phyloP scores from a whole-genome alignment of 2,113 vertebrate species.

The Azemiops feae region DNA sequence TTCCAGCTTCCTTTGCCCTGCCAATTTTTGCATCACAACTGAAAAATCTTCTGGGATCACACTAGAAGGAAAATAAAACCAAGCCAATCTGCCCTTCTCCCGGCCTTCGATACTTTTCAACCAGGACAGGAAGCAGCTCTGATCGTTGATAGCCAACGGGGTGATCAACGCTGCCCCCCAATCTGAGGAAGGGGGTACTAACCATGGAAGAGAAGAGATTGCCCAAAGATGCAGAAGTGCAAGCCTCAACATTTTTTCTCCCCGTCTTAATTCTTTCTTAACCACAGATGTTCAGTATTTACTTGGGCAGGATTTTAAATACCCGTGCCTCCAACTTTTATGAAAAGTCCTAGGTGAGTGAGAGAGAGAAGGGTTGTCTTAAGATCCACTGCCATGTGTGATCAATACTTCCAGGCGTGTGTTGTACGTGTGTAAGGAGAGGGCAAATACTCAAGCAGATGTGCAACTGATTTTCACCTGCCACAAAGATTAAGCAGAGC shows the following conservation, averaged over 20 bases:
- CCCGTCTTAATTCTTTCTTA: not conserved
- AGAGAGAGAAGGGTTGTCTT: not conserved
- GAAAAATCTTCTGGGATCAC: not conserved
- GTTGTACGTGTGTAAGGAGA: not conserved
- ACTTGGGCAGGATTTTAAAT: not conserved
- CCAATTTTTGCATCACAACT: not conserved
- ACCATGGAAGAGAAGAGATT: not conserved
- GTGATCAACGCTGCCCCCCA: not conserved
- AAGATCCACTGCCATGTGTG: not conserved
- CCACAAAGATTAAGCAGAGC: rapidly evolving
- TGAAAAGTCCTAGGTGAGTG: no score
- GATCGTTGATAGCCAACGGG: not conserved
- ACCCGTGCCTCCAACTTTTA: not conserved
- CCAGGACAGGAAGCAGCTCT: not conserved
- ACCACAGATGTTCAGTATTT: not conserved
- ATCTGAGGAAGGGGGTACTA: not conserved
- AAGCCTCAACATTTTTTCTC: not conserved
- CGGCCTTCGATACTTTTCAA: not conserved
- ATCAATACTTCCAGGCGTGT: not conserved
- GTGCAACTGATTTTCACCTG: not conserved
- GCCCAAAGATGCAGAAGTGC: not conserved
- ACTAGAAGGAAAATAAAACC: not conserved
- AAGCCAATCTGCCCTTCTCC: not conserved
- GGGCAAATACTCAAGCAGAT: not conserved
- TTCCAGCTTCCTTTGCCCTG: not conserved